phyloP scores from a whole-genome alignment of 2,797 vertebrate genomes.

The Xiphorhynchus erythropygius region DNA sequence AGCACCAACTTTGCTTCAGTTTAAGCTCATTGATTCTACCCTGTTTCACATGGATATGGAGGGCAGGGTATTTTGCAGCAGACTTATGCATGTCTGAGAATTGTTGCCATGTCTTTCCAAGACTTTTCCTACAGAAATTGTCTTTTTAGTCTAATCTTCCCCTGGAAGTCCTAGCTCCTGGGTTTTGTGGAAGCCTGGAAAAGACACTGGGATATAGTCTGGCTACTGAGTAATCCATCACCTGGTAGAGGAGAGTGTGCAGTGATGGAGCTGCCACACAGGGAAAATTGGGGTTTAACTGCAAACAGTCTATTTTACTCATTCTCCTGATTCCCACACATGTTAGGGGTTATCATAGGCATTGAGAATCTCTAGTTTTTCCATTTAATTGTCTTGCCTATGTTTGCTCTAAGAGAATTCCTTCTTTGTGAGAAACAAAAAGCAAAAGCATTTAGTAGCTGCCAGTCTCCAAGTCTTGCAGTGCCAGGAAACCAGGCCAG shows the following conservation, averaged over 20 bases:
- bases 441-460: conserved; percentile 1
- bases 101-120: neutral
- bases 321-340: neutral
- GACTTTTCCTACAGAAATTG: neutral
- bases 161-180: neutral
- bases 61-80: neutral
- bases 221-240: neutral
- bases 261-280: neutral
- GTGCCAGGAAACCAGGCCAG: neutral
- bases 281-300: neutral
- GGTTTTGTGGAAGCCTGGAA: neutral
- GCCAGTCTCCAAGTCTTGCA: neutral
- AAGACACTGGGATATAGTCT: neutral
- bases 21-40: neutral
- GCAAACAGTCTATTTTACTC: neutral
- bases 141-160: neutral
- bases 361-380: neutral
- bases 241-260: neutral
- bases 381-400: neutral
- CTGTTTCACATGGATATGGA: neutral
- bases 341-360: neutral
- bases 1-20: neutral
- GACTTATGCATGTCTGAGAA: neutral
- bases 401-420: neutral
- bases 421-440: neutral